These are phyloP conservation scores for Axea sp. DNA, from an alignment of 2,888 invertebrate genomes.

Conservation along the genomic window DNA sequence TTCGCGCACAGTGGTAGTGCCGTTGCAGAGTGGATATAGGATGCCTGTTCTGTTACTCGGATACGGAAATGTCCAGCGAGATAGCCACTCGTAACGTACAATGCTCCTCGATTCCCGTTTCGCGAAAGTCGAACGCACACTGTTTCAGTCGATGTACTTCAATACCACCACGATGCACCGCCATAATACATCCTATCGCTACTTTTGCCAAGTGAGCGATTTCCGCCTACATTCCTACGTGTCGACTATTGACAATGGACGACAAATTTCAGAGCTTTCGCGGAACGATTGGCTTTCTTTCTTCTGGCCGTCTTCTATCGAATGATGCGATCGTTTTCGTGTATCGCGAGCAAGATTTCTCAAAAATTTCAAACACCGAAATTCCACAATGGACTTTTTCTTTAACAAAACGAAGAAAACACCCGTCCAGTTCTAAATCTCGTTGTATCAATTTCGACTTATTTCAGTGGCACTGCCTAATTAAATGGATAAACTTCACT, in stretches of 20 bases:
- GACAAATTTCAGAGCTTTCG: conserved; percentile 73
- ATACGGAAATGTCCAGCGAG: conserved; percentile 76
- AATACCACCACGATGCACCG: conserved; percentile 44
- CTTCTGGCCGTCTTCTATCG: conserved; percentile 52
- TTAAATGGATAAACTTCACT: too few relatives aligned
- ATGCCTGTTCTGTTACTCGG: conserved; percentile 64
- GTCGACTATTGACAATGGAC: conserved; percentile 72
- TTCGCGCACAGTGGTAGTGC: conserved; percentile 28
- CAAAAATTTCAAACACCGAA: too few relatives aligned
- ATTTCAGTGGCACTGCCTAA: too few relatives aligned
- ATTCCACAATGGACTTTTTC: too few relatives aligned
- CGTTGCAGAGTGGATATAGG: conserved; percentile 44
- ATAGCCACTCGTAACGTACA: conserved; percentile 76
- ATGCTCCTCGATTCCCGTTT: conserved; percentile 71
- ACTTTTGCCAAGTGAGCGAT: conserved; percentile 76
- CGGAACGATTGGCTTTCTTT: conserved; percentile 63
- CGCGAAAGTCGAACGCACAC: conserved; percentile 65
- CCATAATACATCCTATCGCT: conserved; percentile 69
- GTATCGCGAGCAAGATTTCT: neutral
- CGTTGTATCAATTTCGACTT: too few relatives aligned
- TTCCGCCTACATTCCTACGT: conserved; percentile 72
- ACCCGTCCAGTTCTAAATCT: too few relatives aligned
- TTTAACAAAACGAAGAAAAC: too few relatives aligned
- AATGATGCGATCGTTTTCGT: conserved; percentile 36
- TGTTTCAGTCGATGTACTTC: conserved; percentile 35